Conservation (phyloP, 2,888 invertebrate genomes). For the Epinotia brunnichana region DNA sequence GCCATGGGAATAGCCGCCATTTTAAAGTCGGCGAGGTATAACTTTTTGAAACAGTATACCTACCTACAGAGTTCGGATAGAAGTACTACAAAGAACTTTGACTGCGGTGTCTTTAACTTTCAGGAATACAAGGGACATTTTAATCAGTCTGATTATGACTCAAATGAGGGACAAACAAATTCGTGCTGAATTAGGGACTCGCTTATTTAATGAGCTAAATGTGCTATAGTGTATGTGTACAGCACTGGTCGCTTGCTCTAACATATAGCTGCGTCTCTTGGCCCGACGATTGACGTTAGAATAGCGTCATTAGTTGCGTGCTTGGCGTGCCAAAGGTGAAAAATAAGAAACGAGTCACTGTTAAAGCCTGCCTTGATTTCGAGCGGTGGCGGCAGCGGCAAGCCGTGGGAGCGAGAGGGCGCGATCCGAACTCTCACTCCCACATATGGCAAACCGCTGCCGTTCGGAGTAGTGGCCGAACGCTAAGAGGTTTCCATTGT, state of each 20-base stretch:
- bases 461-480: no score
- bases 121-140: background rate
- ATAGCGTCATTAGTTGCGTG: conserved; percentile 50
- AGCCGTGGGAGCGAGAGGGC: no score
- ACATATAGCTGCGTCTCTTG: conserved; percentile 10
- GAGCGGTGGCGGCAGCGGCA: no score
- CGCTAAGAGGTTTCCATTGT: background rate
- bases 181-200: background rate
- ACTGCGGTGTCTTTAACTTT: background rate
- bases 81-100: no score
- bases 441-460: no score
- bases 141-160: background rate
- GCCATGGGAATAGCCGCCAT: no score
- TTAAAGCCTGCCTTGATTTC: background rate
- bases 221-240: conserved; percentile 16
- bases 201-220: conserved; percentile 6
- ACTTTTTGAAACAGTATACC: no score
- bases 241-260: conserved; percentile 44
- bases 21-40: no score
- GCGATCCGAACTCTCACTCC: no score
- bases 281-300: background rate
- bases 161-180: background rate
- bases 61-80: no score
- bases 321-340: conserved; percentile 63
- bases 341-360: conserved; percentile 19